Evolutionary conservation across 2,797 vertebrate species (phyloP), one percentile per base, ranked within the genome.

Genomic region (Enteromius thamalakanensis): DNA sequence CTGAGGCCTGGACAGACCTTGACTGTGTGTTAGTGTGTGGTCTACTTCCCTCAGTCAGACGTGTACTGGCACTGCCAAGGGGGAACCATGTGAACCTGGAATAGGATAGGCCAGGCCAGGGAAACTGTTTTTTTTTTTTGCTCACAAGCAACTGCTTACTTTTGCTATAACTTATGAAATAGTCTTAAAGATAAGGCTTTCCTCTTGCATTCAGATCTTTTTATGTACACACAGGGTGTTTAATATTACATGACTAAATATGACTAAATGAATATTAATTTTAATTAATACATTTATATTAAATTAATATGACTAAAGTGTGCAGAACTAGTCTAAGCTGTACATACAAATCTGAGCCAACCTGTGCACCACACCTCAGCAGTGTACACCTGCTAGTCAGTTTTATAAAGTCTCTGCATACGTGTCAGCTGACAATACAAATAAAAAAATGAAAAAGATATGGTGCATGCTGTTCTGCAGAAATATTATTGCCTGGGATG

Each of bases 11-110:
- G 45, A 82, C 58, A 64, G 60, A 82, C 70, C 55, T 75, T 42
- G 58, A 82, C 60, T 75, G 45, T 82, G 70, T 51, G n/a, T 75
- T 75, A 81, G 70, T 81, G 58, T 82, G 80, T 75, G 80, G 80
- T 82, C 80, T 75, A 49, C 70, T 71, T 82, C 58, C 80, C 45
- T 65, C 58, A 82, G 58, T 49, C 58, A 81, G 47, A 81, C 15
- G 2, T 67, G 10, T 65, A 45, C 45, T 65, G 29, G 32, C 60
- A 82, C 26, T 82, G 80, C 80, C 80, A 82, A 82, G 10, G 45
- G 45, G 45, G 58, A 75, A 53, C 45, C 70, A 82, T 81, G 58
- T 81, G 70, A 81, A 34, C 58, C 70, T 65, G 29, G 60, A 74
- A 32, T 65, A 64, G 58, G 58, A 65, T 74, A 32, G 45, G 70